phyloP scores from a whole-genome alignment of 1,140 invertebrate genomes.

The Drosophila cardini region DNA sequence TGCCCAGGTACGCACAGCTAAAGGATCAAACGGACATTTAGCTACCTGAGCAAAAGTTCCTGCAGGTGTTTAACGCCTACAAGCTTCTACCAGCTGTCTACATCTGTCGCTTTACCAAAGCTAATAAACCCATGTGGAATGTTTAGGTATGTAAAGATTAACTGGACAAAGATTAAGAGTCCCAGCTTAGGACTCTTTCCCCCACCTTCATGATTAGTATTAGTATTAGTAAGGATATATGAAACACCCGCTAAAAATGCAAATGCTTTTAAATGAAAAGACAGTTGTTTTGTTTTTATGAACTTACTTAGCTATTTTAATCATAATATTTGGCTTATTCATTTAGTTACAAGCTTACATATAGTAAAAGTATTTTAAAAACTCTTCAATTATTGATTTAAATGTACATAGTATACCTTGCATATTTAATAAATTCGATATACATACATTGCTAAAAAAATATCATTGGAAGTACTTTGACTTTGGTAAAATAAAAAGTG shows the following conservation, averaged over 20 bases:
- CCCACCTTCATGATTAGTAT: too few relatives aligned
- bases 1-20: conserved; percentile 22
- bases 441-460: conserved; percentile 6
- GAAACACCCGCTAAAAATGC: too few relatives aligned
- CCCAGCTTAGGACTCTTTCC: too few relatives aligned
- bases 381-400: not conserved
- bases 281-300: not conserved
- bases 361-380: conserved; percentile 2
- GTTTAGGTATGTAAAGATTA: too few relatives aligned
- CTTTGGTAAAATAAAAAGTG: not conserved
- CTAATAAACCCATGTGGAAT: too few relatives aligned
- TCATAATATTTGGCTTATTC: conserved; percentile 33
- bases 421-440: conserved; percentile 26
- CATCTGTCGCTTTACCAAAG: too few relatives aligned
- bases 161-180: too few relatives aligned
- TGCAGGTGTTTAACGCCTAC: not conserved
- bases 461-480: conserved; percentile 18
- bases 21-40: not conserved
- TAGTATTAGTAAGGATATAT: too few relatives aligned
- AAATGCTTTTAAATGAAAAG: not conserved
- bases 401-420: conserved; percentile 4
- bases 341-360: conserved; percentile 15
- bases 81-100: not conserved
- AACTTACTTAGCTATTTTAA: conserved; percentile 30
- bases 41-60: conserved; percentile 21